phyloP scores from a whole-genome alignment of 2,797 vertebrate species.

The Sebastes hubbsi region DNA sequence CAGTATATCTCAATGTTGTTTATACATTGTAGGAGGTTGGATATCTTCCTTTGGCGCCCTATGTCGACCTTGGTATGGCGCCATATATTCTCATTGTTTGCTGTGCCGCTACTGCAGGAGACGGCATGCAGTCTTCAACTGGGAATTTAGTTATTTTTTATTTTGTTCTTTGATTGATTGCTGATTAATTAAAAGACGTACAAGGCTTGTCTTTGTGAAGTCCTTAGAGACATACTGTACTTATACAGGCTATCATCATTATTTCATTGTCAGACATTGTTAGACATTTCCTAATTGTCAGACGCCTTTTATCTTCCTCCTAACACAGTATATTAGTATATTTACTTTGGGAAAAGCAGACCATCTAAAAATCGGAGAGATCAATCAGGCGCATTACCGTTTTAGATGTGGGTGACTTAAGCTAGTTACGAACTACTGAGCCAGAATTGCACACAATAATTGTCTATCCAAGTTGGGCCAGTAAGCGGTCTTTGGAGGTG shows the following conservation, averaged over 20 bases:
- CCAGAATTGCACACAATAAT: not conserved
- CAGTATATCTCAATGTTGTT: not conserved
- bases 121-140: not conserved
- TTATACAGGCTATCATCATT: constrained; percentile 25
- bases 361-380: not conserved
- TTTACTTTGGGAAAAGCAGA: not conserved
- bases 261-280: constrained; percentile 13
- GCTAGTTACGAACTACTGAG: not conserved
- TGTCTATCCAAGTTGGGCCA: not conserved
- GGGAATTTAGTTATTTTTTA: not conserved
- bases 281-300: not conserved
- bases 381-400: not conserved
- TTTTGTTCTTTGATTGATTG: constrained; percentile 24
- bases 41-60: not conserved
- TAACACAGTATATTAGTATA: not conserved
- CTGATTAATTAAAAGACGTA: constrained; percentile 27
- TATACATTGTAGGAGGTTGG: not conserved
- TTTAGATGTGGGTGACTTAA: not conserved
- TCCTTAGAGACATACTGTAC: constrained; percentile 1
- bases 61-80: not conserved
- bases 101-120: not conserved
- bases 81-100: not conserved
- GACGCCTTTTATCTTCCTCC: not conserved
- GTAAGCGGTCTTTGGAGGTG: not conserved
- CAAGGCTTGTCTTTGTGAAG: constrained; percentile 6